Conservation (phyloP, 2,888 invertebrate genomes). For the Azorinus chamasolen region DNA sequence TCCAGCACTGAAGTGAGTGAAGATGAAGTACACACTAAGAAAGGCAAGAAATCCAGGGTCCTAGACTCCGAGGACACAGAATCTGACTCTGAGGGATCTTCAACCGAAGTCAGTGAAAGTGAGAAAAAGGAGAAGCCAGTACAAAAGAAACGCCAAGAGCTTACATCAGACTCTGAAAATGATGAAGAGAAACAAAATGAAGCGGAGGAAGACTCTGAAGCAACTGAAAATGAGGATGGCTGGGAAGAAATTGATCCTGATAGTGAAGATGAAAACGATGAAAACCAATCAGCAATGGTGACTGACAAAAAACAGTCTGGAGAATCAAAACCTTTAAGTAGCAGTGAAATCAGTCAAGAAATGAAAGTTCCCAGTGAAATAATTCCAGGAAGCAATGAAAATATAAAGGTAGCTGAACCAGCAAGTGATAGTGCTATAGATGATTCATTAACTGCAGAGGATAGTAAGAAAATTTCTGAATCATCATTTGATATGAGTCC, state of each 20-base stretch:
- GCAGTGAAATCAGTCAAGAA: neutral
- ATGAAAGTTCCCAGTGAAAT: too few species aligned
- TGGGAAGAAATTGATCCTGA: constrained; percentile 51
- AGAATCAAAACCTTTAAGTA: constrained; percentile 4
- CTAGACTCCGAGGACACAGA: constrained; percentile 1
- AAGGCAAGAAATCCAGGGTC: neutral
- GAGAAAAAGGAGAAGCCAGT: constrained; percentile 8
- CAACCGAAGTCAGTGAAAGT: constrained; percentile 42
- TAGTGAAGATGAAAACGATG: constrained; percentile 15
- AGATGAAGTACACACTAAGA: constrained; percentile 14
- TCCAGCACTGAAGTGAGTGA: constrained; percentile 35
- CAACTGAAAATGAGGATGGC: constrained; percentile 24
- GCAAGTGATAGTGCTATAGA: too few species aligned
- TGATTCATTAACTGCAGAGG: neutral
- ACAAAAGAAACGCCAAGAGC: constrained; percentile 55
- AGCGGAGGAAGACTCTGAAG: constrained; percentile 37
- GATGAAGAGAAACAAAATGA: constrained; percentile 36
- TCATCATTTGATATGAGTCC: neutral
- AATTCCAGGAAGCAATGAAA: neutral
- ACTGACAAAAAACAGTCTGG: neutral
- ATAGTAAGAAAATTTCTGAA: neutral
- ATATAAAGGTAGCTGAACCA: too few species aligned
- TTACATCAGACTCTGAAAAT: constrained; percentile 46
- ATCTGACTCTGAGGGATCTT: constrained; percentile 8
- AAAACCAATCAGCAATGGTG: neutral